phyloP scores from a whole-genome alignment of 2,888 invertebrate species.

The Alcis repandata region DNA sequence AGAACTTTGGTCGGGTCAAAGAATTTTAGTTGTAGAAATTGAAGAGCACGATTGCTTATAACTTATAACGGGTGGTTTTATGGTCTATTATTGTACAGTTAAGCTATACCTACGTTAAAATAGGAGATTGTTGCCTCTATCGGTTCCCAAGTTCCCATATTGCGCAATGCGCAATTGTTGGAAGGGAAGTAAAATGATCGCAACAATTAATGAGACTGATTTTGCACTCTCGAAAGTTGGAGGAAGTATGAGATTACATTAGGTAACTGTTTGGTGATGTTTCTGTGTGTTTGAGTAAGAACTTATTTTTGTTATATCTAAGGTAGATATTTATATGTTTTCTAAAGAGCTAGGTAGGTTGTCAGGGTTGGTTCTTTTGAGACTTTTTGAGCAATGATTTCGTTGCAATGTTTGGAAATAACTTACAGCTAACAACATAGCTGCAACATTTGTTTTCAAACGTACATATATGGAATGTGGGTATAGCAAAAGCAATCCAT shows the following conservation, averaged over 20 bases:
- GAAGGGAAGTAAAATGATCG: conserved; percentile 31
- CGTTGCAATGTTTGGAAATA: conserved; percentile 9
- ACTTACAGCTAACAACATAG: conserved; percentile 11
- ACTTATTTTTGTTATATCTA: not conserved
- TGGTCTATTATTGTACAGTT: not conserved
- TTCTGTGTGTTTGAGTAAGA: not conserved
- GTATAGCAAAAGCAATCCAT: conserved; percentile 19
- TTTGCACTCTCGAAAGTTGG: conserved; percentile 24
- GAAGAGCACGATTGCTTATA: not conserved
- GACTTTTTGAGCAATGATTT: not conserved
- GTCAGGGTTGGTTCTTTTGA: not conserved
- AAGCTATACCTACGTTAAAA: not conserved
- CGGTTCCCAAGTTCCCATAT: conserved; percentile 42
- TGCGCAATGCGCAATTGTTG: conserved; percentile 39
- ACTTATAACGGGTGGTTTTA: not conserved
- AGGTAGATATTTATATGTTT: too few species aligned
- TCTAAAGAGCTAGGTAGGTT: too few species aligned
- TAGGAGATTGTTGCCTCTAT: conserved; percentile 17
- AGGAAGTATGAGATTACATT: conserved; percentile 22
- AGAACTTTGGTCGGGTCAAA: not conserved
- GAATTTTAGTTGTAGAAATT: not conserved
- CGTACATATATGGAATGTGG: conserved; percentile 17
- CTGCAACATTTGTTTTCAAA: conserved; percentile 15
- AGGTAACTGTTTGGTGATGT: conserved; percentile 4
- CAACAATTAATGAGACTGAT: conserved; percentile 23